Base-by-base conservation (phyloP, 2,113 vertebrate species). In the Paratilapia polleni region DNA sequence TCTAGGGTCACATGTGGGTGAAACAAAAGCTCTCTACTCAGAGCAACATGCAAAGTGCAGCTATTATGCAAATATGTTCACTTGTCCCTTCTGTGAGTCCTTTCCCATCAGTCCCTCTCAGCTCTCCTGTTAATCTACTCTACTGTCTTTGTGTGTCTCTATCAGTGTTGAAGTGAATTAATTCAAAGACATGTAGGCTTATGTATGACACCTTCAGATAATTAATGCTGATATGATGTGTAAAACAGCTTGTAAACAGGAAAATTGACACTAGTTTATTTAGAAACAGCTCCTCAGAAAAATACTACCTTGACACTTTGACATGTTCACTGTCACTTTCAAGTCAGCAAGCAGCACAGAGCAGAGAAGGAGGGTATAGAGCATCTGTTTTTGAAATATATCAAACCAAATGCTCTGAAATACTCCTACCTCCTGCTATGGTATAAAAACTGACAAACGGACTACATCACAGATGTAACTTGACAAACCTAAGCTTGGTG, bases 31-130 rank as follows among this genome's bases (percentile, higher is more conserved):
- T 61, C 63, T 73, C 34, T 73, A 19, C 8, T 63, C 26, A 81
- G 77, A 54, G 68, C 61, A 68, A 74, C 60, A 93, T 93, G 93
- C 91, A 94, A 94, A 94, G 68, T 85, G 74, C 1, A 6, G 58
- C 41, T 4, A 2, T 70, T 58, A 93, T 94, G 92, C 94, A 94
- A 94, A 93, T 91, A n/a, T 20, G 22, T 89, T 78, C 60, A 81
- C 84, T 77, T 66, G 28, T 13, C 64, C 28, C 38, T 59, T 38
- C 85, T 47, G 57, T 43, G 26, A 73, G 28, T 76, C 66, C 66
- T 70, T 38, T 62, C 19, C 26, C 0, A 2, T 57, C 75, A 31
- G 68, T 56, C 49, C 76, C 57, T 63, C 10, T 73, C 68, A 31
- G 43, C 17, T 54, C 26, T 73, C 68, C 13, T 73, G 47, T 31